These are phyloP conservation scores for Zapornia atra DNA, from an alignment of 2,113 vertebrate genomes.

Conservation along the genomic window DNA sequence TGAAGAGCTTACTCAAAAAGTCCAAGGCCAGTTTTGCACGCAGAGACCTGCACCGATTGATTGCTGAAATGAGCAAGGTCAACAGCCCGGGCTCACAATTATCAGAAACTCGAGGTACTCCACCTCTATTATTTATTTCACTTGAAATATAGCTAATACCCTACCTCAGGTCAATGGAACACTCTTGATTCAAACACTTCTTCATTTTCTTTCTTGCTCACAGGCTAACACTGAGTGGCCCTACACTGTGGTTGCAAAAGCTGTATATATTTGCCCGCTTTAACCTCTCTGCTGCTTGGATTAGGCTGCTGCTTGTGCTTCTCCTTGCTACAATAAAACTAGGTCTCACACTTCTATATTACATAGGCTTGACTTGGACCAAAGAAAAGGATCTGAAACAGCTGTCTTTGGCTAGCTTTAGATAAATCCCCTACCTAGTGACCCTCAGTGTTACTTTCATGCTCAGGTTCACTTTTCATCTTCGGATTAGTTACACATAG, in stretches of 20 bases:
- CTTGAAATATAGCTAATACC: not conserved
- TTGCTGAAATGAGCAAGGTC: not conserved
- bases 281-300: not conserved
- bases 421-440: not conserved
- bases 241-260: not conserved
- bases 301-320: not conserved
- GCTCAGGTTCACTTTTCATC: not conserved
- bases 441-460: not conserved
- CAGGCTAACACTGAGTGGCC: not conserved
- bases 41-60: not conserved
- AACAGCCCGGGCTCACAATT: not conserved
- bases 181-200: not conserved
- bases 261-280: accelerated
- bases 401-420: not conserved
- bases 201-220: not conserved
- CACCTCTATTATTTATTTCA: not conserved
- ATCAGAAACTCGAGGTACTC: not conserved
- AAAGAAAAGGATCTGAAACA: not conserved
- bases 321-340: not conserved
- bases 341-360: not conserved
- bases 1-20: not conserved
- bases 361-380: not conserved
- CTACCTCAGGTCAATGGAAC: not conserved
- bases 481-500: not conserved
- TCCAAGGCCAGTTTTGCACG: not conserved